Evolutionary conservation across 2,888 invertebrate species (phyloP), one percentile per base, ranked within the genome.

Genomic region (Ctena decussata): DNA sequence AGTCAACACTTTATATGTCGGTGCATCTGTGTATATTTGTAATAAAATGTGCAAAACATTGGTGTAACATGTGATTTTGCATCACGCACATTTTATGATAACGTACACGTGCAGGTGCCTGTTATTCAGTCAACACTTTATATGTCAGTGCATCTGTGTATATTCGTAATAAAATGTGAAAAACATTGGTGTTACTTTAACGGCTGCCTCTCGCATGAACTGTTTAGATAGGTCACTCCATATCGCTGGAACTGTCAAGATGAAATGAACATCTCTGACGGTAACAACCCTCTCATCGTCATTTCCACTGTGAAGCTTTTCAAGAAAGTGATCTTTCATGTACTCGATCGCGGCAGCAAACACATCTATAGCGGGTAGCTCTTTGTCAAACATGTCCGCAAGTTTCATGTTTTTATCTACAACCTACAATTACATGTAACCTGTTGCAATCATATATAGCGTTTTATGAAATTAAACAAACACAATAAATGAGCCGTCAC

Each of bases 341-440:
- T 71, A 86, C 35, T 46, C 46, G 11, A 86, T 83, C 0, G 82
- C 82, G 18, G 44, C 80, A n/a, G 80, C 44, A 39, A 86, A 86
- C 1, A 86, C 69, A 12, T 86, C 82, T 1, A 86, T 74, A 12
- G 86, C 86, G 27, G 24, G 27, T 44, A 86, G 71, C 37, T 76
- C 46, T 37, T 82, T 80, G 12, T 69, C 86, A 27, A 74, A 60
- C 27, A 82, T 82, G 49, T 86, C 86, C 71, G 71, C 75, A 35
- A 86, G 49, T 32, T 80, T 69, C 82, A 86, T 80, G 37, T 77
- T 79, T 49, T 74, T 86, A 12, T 77, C 46, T 12, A 85, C 69
- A 5, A 80, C 79, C 85, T 85, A n/a, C 32, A 57, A 74, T 18
- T n/a, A n/a, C n/a, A n/a, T n/a, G n/a, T n/a, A n/a, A n/a, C n/a